These are phyloP conservation scores for Metellina segmentata DNA, from an alignment of 2,888 invertebrate genomes.

Conservation along the genomic window DNA sequence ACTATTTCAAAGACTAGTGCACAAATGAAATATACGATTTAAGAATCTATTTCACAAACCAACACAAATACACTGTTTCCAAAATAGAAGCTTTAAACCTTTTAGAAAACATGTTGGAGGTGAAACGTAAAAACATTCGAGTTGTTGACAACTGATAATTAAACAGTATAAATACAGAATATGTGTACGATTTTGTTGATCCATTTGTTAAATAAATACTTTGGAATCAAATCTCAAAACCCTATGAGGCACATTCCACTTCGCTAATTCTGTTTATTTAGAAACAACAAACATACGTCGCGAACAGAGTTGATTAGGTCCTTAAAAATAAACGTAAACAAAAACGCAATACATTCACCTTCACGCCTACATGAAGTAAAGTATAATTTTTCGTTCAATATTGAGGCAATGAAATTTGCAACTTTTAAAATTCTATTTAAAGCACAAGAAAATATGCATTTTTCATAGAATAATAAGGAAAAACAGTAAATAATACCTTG, in stretches of 20 bases:
- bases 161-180: background rate
- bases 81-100: background rate
- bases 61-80: background rate
- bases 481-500: constrained; percentile 62
- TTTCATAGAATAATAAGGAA: constrained; percentile 15
- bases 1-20: no score
- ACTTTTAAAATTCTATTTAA: background rate
- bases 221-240: no score
- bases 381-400: background rate
- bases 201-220: no score
- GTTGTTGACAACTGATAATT: background rate
- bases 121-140: background rate
- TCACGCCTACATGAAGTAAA: background rate
- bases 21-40: no score
- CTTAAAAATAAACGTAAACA: background rate
- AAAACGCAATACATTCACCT: constrained; percentile 8
- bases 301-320: background rate
- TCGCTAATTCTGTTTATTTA: no score
- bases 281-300: background rate
- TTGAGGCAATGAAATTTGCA: background rate
- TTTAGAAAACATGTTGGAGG: background rate
- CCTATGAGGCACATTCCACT: no score
- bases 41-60: no score
- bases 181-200: no score
- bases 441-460: background rate